Evolutionary conservation across 2,888 invertebrate species (phyloP).

Genomic region (Dolichomitus sp.): DNA sequence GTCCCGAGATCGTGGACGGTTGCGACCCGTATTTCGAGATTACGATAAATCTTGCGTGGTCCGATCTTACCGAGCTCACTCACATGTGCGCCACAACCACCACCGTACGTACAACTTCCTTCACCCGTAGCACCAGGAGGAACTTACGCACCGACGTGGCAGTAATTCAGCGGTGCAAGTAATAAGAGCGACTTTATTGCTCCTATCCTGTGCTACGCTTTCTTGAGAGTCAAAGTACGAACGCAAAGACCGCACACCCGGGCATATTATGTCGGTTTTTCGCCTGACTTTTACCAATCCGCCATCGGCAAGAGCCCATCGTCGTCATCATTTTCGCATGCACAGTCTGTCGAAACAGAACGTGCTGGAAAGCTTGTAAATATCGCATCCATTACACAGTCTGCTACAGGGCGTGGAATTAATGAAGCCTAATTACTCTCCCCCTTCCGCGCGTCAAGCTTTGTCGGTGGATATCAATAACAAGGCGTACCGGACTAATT

Average conservation of each 20-base stretch:
- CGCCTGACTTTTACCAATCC: not conserved
- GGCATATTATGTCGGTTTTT: not conserved
- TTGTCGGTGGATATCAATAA: constrained; percentile 28
- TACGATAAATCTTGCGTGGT: constrained; percentile 61
- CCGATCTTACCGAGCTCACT: constrained; percentile 41
- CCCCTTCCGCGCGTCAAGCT: constrained; percentile 13
- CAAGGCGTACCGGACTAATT: constrained; percentile 46
- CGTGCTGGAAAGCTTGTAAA: constrained; percentile 43
- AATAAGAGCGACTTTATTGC: constrained; percentile 64
- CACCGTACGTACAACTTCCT: constrained; percentile 2
- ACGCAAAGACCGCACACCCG: not conserved
- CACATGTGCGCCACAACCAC: constrained; percentile 14
- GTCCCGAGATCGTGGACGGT: not conserved
- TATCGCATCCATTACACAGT: constrained; percentile 46
- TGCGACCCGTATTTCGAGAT: constrained; percentile 62
- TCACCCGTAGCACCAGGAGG: constrained; percentile 10
- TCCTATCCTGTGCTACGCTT: constrained; percentile 30
- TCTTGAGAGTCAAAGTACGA: not conserved
- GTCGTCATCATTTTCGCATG: constrained; percentile 12
- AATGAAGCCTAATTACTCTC: constrained; percentile 58
- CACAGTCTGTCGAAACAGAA: constrained; percentile 36
- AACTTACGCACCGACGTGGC: constrained; percentile 35
- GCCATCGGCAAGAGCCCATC: not conserved
- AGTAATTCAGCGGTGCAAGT: constrained; percentile 51
- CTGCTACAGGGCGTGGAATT: constrained; percentile 46